A percentile compares a stretch with the other conserved stretches of the same genome.
phyloP scores from a whole-genome alignment of 2,888 invertebrate species.

The Drosophila anomalata region DNA sequence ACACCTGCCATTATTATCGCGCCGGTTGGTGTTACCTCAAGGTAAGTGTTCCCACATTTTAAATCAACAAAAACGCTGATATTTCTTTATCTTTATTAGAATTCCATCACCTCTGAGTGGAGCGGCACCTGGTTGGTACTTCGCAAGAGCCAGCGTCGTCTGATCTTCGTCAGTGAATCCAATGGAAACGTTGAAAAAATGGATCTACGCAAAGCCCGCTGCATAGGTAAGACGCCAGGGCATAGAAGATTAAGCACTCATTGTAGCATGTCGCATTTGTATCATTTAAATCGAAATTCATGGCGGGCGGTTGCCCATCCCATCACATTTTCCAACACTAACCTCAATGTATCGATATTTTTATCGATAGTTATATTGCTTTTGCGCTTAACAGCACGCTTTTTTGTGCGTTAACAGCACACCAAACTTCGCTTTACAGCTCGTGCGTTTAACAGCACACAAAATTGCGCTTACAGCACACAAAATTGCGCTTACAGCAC shows the following conservation, averaged over 20 bases:
- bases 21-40: slow-evolving; percentile 93
- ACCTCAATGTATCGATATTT: background rate
- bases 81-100: slow-evolving; percentile 49
- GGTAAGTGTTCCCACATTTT: slow-evolving; percentile 81
- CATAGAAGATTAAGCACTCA: too few relatives aligned
- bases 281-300: too few relatives aligned
- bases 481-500: too few relatives aligned
- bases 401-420: too few relatives aligned
- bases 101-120: slow-evolving; percentile 85
- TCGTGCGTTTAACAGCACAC: too few relatives aligned
- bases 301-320: too few relatives aligned
- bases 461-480: too few relatives aligned
- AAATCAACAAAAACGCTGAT: too few relatives aligned
- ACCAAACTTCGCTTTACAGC: too few relatives aligned
- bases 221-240: slow-evolving; percentile 86
- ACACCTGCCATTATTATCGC: slow-evolving; percentile 89
- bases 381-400: too few relatives aligned
- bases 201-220: slow-evolving; percentile 92
- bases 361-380: background rate
- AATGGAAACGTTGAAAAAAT: slow-evolving; percentile 86
- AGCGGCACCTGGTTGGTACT: slow-evolving; percentile 92
- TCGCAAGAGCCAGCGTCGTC: slow-evolving; percentile 87
- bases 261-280: too few relatives aligned
- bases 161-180: slow-evolving; percentile 81
- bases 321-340: too few relatives aligned